Conservation (phyloP, 2,797 vertebrate species). For the Oryzias sinensis region DNA sequence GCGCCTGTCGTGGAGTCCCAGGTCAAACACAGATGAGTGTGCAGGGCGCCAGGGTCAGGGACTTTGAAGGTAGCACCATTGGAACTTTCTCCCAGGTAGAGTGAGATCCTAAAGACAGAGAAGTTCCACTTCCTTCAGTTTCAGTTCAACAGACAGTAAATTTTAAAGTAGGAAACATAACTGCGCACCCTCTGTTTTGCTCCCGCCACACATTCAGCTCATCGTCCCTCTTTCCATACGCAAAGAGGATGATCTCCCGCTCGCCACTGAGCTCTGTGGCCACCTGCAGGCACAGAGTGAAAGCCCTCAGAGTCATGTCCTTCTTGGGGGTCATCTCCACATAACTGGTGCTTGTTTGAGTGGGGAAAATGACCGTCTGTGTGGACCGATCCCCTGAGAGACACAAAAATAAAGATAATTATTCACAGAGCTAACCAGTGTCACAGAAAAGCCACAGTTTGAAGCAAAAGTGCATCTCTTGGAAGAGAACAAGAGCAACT, state of each 20-base stretch:
- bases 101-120: conserved; percentile 26
- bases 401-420: neutral
- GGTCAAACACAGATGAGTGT: conserved; percentile 63
- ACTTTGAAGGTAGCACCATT: conserved; percentile 4
- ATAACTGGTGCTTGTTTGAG: conserved; percentile 14
- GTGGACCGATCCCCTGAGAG: conserved; percentile 6
- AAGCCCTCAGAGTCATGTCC: conserved; percentile 29
- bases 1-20: conserved; percentile 54
- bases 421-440: neutral
- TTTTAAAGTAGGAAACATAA: too few species aligned
- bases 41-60: conserved; percentile 26
- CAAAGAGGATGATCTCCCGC: conserved; percentile 57
- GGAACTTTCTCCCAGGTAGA: conserved; percentile 28
- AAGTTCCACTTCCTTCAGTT: neutral
- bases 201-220: conserved; percentile 57
- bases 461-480: neutral
- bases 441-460: too few species aligned
- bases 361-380: conserved; percentile 40
- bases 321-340: conserved; percentile 44
- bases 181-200: conserved; percentile 37
- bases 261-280: conserved; percentile 39
- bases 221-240: conserved; percentile 26
- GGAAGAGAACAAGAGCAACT: neutral
- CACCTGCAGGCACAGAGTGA: conserved; percentile 65
- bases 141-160: neutral